phyloP scores from a whole-genome alignment of 2,797 vertebrate species.

The Anolis apletophallus region DNA sequence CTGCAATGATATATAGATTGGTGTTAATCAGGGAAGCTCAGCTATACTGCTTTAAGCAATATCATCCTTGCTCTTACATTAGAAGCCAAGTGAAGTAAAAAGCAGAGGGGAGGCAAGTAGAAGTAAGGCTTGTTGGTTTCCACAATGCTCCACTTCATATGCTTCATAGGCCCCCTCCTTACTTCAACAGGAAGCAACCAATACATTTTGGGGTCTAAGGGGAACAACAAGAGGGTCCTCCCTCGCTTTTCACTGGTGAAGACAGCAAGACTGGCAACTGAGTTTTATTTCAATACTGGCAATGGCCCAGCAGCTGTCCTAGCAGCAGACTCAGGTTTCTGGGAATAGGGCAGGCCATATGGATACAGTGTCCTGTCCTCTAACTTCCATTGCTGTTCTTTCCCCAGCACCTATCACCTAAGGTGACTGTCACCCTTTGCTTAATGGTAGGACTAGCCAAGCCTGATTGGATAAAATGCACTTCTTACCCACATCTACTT shows the following conservation, averaged over 20 bases:
- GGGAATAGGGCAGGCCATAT: background rate
- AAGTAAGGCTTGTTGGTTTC: background rate
- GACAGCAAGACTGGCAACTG: background rate
- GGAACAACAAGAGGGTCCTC: background rate
- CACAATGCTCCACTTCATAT: no score
- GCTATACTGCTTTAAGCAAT: no score
- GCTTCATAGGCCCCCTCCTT: background rate
- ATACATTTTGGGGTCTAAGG: background rate
- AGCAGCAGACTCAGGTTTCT: background rate
- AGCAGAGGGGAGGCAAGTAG: background rate
- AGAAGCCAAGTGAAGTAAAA: no score
- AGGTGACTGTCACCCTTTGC: background rate
- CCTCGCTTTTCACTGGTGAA: background rate
- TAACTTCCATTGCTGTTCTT: background rate
- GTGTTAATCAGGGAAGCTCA: no score
- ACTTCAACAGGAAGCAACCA: background rate
- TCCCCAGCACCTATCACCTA: background rate
- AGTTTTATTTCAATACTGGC: background rate
- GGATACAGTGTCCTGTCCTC: background rate
- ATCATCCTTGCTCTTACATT: no score
- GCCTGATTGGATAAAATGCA: background rate
- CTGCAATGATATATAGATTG: no score
- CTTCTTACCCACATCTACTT: background rate
- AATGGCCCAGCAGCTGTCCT: background rate
- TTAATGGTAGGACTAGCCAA: background rate